A percentile compares a stretch with the other conserved stretches of the same genome.
phyloP scores from a whole-genome alignment of 2,113 vertebrate genomes.

The Pluvialis apricaria region DNA sequence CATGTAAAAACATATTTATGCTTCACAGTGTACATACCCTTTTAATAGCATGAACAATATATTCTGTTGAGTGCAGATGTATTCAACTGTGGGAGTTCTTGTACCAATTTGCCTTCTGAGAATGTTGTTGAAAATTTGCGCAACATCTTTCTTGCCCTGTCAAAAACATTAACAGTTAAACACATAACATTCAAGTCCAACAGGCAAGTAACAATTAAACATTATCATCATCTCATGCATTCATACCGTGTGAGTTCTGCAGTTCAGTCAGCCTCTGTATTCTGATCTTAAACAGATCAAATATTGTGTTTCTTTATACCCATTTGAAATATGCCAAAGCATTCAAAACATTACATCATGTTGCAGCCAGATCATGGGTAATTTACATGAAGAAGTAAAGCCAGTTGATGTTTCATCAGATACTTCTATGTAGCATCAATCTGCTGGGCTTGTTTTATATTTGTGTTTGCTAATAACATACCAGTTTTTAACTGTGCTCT shows the following conservation, averaged over 20 bases:
- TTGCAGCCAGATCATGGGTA: not conserved
- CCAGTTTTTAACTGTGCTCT: not conserved
- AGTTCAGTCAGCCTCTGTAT: not conserved
- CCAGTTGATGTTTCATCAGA: not conserved
- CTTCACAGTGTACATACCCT: slow-evolving; percentile 78
- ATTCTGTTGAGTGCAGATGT: slow-evolving; percentile 97
- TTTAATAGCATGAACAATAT: slow-evolving; percentile 97
- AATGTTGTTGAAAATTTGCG: slow-evolving; percentile 98
- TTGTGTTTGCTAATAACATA: not conserved
- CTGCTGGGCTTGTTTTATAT: not conserved
- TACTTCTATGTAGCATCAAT: not conserved
- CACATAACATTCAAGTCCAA: not conserved
- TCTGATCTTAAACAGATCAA: not conserved
- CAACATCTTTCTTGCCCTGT: slow-evolving; percentile 97
- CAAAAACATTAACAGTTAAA: slow-evolving; percentile 63
- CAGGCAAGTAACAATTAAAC: not conserved
- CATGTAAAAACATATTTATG: not conserved
- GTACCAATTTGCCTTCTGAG: slow-evolving; percentile 95
- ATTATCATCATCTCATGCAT: not conserved
- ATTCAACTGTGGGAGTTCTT: slow-evolving; percentile 94
- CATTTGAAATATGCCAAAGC: not conserved
- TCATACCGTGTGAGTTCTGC: not conserved
- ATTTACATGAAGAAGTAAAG: not conserved
- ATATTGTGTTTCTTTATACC: not conserved
- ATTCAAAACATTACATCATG: not conserved